These are phyloP conservation scores for Paracentrotus lividus DNA, from an alignment of 53 echinoderm and acorn worm genomes.

Conservation along the genomic window DNA sequence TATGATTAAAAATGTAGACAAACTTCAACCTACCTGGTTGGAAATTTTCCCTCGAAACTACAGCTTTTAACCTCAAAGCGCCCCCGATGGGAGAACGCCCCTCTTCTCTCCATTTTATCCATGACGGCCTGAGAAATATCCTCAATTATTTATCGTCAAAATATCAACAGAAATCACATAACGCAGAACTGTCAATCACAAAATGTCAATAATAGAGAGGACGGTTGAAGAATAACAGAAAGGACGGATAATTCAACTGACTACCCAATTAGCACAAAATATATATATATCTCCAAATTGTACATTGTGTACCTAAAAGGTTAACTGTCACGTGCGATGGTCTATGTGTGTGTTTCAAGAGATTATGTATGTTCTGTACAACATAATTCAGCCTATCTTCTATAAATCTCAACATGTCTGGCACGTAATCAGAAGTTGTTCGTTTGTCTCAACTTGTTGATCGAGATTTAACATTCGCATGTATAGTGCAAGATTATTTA, in stretches of 20 bases:
- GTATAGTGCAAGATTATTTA: neutral
- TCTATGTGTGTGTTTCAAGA: neutral
- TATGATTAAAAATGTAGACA: neutral
- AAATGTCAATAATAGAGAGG: neutral
- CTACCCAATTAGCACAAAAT: neutral
- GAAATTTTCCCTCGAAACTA: conserved; percentile 85
- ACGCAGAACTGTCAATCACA: neutral
- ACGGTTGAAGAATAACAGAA: neutral
- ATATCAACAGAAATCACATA: neutral
- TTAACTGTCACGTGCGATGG: neutral
- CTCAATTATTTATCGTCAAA: neutral
- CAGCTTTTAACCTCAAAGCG: conserved; percentile 82
- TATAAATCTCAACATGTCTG: neutral
- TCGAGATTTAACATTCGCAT: neutral
- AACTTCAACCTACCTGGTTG: conserved; percentile 74
- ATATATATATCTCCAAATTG: no score
- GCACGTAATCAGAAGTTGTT: neutral
- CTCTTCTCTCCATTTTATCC: conserved; percentile 69
- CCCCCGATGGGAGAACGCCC: conserved; percentile 66
- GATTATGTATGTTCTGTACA: neutral
- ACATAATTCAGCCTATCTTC: neutral
- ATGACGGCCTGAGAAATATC: conserved; percentile 16
- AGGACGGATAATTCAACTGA: neutral
- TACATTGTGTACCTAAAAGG: no score
- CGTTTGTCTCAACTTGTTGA: neutral